phyloP scores from a whole-genome alignment of 2,797 vertebrate genomes.

The Parauchenoglanis ngamensis region DNA sequence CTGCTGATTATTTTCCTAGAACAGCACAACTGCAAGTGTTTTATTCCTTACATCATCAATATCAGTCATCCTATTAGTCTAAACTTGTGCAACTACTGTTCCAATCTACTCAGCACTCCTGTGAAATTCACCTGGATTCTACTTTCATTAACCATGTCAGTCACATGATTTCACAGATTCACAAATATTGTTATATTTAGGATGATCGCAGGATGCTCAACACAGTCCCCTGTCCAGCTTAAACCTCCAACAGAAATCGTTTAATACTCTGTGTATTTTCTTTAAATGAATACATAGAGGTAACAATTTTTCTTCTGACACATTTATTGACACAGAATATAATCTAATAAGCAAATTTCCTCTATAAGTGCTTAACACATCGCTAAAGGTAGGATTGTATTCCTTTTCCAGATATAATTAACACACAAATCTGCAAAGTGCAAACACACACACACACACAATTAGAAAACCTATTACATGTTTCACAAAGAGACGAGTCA shows the following conservation, averaged over 20 bases:
- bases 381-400: neutral
- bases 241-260: neutral
- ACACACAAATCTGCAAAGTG: neutral
- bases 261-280: neutral
- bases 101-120: too few relatives aligned
- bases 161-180: neutral
- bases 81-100: too few relatives aligned
- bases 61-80: too few relatives aligned
- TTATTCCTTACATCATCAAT: too few relatives aligned
- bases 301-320: neutral
- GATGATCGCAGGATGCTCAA: neutral
- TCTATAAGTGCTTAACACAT: neutral
- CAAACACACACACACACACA: too few relatives aligned
- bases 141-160: too few relatives aligned
- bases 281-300: neutral
- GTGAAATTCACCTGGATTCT: too few relatives aligned
- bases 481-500: neutral
- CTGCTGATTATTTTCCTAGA: too few relatives aligned
- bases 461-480: neutral
- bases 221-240: too few relatives aligned
- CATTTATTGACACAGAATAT: neutral
- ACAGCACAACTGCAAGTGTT: too few relatives aligned
- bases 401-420: neutral
- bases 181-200: neutral
- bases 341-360: neutral